Percentiles rank a stretch among this genome's conserved stretches.
Conservation (phyloP, 2,797 vertebrate species). For the Argentina silus region DNA sequence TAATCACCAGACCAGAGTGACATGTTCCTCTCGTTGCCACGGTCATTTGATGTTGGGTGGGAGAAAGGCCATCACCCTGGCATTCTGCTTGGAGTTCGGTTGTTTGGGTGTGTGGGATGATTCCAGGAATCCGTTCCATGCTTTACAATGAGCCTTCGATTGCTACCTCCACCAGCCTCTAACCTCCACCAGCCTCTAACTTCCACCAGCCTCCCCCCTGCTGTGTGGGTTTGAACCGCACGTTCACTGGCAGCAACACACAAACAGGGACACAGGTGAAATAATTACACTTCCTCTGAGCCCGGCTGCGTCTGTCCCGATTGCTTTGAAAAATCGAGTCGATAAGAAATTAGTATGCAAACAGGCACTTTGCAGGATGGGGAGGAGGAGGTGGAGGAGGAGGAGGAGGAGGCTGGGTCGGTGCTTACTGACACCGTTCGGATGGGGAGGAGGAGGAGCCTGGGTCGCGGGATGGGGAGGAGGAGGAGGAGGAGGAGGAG, state of each 20-base stretch:
- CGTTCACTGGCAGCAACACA: not conserved
- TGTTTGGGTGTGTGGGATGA: too few relatives aligned
- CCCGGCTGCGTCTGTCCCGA: slow-evolving; percentile 31
- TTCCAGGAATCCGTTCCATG: too few relatives aligned
- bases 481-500: too few relatives aligned
- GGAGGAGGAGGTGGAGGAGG: too few relatives aligned
- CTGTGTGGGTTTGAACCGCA: not conserved
- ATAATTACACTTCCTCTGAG: slow-evolving; percentile 27
- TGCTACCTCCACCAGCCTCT: too few relatives aligned
- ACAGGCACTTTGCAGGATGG: not conserved
- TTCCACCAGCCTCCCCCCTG: too few relatives aligned
- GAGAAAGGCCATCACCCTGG: slow-evolving; percentile 29
- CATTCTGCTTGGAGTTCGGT: too few relatives aligned
- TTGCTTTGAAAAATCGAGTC: slow-evolving; percentile 45
- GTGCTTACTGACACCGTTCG: too few relatives aligned
- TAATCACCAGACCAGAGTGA: slow-evolving; percentile 34
- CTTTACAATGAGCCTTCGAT: too few relatives aligned
- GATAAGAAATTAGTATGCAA: slow-evolving; percentile 47
- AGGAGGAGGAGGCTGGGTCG: too few relatives aligned
- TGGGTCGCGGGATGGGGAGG: not conserved
- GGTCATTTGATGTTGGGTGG: slow-evolving; percentile 36
- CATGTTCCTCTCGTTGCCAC: slow-evolving; percentile 39
- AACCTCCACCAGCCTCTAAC: too few relatives aligned
- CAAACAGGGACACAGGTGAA: slow-evolving; percentile 9
- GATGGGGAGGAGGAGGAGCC: slow-evolving; percentile 20